Percentiles rank a stretch among this genome's conserved stretches.
Conservation (phyloP, 2,888 invertebrate species). For the Myathropa florea region DNA sequence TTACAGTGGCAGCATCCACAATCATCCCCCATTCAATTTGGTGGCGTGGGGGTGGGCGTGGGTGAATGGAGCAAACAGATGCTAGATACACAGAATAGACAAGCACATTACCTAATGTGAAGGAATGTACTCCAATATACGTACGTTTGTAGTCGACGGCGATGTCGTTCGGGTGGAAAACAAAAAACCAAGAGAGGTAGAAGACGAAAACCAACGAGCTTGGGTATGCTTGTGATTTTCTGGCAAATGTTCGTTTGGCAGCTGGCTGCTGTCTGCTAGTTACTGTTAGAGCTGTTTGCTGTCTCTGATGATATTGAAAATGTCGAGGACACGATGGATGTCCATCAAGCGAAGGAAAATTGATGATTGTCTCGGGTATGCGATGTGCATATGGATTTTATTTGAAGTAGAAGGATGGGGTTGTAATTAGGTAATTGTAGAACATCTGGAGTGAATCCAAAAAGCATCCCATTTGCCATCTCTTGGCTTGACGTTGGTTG, state of each 20-base stretch:
- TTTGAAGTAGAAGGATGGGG: not conserved
- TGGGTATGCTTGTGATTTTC: constrained; percentile 61
- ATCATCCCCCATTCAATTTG: not conserved
- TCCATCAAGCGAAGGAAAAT: constrained; percentile 62
- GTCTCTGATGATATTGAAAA: constrained; percentile 58
- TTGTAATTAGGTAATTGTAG: constrained; percentile 62
- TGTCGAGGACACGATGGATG: constrained; percentile 64
- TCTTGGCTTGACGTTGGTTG: not conserved
- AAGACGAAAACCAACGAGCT: constrained; percentile 18
- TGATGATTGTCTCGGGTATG: constrained; percentile 66
- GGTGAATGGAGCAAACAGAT: constrained; percentile 52
- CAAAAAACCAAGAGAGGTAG: not conserved
- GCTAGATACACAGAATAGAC: constrained; percentile 63
- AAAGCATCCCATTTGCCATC: not conserved
- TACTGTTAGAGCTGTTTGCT: constrained; percentile 37
- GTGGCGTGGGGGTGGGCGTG: not conserved
- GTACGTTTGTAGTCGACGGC: constrained; percentile 53
- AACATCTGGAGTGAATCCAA: constrained; percentile 53
- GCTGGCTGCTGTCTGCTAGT: constrained; percentile 31
- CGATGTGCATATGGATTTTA: constrained; percentile 63
- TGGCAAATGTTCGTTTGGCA: constrained; percentile 57
- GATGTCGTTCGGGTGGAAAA: constrained; percentile 50
- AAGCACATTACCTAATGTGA: constrained; percentile 66
- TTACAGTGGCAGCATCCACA: not conserved
- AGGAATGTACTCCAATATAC: constrained; percentile 60